Conservation (phyloP, 2,888 invertebrate genomes). For the Sthenelais limicola region DNA sequence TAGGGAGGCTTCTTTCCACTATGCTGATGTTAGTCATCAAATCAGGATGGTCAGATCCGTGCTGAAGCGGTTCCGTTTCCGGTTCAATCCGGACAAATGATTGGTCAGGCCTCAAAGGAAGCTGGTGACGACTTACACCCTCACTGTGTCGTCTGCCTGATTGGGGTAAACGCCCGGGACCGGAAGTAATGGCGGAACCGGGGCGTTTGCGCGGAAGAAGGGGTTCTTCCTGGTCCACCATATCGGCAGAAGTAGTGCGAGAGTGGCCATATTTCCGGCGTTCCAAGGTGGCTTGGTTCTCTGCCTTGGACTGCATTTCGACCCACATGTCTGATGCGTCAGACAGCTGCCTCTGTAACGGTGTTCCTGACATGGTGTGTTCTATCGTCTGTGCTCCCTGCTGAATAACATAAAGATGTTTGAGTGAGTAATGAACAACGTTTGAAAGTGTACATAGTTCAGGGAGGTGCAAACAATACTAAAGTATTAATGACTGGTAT, state of each 20-base stretch:
- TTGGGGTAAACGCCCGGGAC: background rate
- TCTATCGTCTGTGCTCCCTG: too few relatives aligned
- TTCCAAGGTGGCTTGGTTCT: background rate
- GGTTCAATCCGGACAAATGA: too few relatives aligned
- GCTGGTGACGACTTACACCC: background rate
- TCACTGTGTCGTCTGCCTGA: background rate
- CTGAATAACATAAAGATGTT: too few relatives aligned
- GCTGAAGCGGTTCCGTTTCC: too few relatives aligned
- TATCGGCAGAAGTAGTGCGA: slow-evolving; percentile 2
- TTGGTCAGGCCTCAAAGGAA: background rate
- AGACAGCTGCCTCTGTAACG: background rate
- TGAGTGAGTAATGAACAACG: too few relatives aligned
- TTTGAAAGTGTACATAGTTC: too few relatives aligned
- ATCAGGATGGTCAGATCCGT: too few relatives aligned
- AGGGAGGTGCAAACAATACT: too few relatives aligned
- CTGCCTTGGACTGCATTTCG: background rate
- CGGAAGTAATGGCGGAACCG: background rate
- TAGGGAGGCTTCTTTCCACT: too few relatives aligned
- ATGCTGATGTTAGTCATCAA: too few relatives aligned
- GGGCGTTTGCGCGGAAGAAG: background rate
- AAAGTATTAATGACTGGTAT: too few relatives aligned
- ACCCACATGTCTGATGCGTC: background rate
- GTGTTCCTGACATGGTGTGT: background rate
- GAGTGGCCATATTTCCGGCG: slow-evolving; percentile 8
- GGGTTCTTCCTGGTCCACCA: background rate